These are phyloP conservation scores for Pantala flavescens DNA, from an alignment of 1,140 invertebrate genomes.

Conservation along the genomic window DNA sequence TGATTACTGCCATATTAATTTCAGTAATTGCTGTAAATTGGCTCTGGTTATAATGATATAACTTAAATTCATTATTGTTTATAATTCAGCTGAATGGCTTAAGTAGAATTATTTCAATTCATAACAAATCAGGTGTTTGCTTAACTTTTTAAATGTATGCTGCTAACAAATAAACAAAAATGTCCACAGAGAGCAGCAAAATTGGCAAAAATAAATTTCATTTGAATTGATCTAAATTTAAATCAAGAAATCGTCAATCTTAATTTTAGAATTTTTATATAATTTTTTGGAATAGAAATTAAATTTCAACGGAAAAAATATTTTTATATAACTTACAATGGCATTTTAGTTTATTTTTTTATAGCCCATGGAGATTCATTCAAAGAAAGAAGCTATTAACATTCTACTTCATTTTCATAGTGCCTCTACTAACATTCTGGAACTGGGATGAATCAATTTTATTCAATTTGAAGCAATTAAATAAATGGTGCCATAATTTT, in stretches of 20 bases:
- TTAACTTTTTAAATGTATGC: background rate
- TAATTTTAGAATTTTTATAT: too few species aligned
- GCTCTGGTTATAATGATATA: background rate
- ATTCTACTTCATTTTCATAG: too few species aligned
- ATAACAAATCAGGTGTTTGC: constrained; percentile 6
- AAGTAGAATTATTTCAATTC: background rate
- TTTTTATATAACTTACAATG: background rate
- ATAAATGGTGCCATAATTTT: too few species aligned
- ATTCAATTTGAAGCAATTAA: too few species aligned
- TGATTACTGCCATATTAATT: background rate
- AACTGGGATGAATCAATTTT: too few species aligned
- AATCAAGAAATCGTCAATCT: too few species aligned
- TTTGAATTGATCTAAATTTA: background rate
- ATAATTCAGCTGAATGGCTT: constrained; percentile 6
- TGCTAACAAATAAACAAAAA: background rate
- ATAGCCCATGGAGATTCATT: background rate
- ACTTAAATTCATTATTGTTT: background rate
- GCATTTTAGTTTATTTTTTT: constrained; percentile 3
- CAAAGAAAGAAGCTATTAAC: background rate
- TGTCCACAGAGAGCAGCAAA: background rate
- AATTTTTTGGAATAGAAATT: background rate
- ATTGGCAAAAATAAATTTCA: background rate
- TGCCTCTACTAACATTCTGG: too few species aligned
- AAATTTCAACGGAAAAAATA: background rate
- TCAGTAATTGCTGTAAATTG: background rate